Conservation (phyloP, 2,797 vertebrate species). For the Acanthurus leucopareius region DNA sequence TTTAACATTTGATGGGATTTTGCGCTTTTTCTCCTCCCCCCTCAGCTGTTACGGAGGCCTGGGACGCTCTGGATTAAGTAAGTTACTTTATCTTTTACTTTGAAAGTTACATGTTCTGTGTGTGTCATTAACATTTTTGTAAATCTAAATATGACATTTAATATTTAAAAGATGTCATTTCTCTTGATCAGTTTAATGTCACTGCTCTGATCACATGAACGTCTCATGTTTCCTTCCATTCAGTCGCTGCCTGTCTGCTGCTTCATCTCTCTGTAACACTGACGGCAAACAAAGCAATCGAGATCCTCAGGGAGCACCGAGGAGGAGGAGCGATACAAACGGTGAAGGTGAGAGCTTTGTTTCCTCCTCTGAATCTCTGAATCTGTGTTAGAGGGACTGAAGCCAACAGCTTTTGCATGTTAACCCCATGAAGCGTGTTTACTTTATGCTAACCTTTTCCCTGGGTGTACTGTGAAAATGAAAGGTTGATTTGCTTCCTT, state of each 20-base stretch:
- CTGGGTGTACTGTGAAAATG: too few species aligned
- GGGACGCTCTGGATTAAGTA: slow-evolving; percentile 91
- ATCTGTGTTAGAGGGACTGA: not conserved
- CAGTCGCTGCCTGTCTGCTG: slow-evolving; percentile 32
- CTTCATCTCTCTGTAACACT: slow-evolving; percentile 56
- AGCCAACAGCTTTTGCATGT: not conserved
- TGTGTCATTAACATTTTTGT: too few species aligned
- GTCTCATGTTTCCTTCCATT: not conserved
- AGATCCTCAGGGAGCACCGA: slow-evolving; percentile 87
- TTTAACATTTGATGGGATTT: slow-evolving; percentile 30
- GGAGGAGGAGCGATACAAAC: slow-evolving; percentile 93
- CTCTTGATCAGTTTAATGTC: not conserved
- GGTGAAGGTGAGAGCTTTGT: slow-evolving; percentile 87
- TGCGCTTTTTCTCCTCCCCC: not conserved
- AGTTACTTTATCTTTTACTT: slow-evolving; percentile 43
- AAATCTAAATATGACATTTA: too few species aligned
- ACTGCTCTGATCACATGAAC: not conserved
- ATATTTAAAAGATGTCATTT: too few species aligned
- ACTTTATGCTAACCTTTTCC: not conserved
- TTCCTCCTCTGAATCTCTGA: not conserved
- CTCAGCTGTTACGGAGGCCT: slow-evolving; percentile 93
- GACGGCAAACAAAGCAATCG: slow-evolving; percentile 88
- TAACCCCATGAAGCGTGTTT: not conserved
- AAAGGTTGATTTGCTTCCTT: not conserved
- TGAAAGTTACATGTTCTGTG: not conserved